A percentile compares a stretch with the other conserved stretches of the same genome.
phyloP scores from a whole-genome alignment of 2,797 vertebrate genomes.

The Platalea minor region DNA sequence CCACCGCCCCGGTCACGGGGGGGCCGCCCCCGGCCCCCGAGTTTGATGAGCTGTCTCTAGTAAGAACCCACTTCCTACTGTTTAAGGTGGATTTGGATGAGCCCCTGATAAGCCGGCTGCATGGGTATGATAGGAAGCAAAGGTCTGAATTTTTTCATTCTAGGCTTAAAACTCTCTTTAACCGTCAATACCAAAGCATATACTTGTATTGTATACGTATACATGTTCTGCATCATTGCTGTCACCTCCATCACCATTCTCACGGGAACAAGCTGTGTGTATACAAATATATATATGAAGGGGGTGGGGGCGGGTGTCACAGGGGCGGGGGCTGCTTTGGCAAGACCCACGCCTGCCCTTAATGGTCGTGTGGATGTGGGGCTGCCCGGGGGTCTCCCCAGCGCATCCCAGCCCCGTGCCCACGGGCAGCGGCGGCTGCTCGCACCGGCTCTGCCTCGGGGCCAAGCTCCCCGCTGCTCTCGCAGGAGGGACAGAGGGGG shows the following conservation, averaged over 20 bases:
- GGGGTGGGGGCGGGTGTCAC: not conserved
- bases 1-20: slow-evolving; percentile 77
- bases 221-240: slow-evolving; percentile 67
- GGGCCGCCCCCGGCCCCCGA: slow-evolving; percentile 76
- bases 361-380: not conserved
- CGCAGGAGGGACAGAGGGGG: not conserved
- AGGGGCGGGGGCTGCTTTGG: not conserved
- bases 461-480: not conserved
- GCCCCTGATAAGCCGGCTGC: slow-evolving; percentile 80
- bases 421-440: not conserved
- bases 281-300: not conserved
- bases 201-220: slow-evolving; percentile 76
- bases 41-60: slow-evolving; percentile 92
- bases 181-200: slow-evolving; percentile 72
- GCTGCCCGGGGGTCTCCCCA: not conserved
- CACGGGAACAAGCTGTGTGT: slow-evolving; percentile 40
- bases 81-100: slow-evolving; percentile 81
- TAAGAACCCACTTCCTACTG: slow-evolving; percentile 84
- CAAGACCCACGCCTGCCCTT: not conserved
- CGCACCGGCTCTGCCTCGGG: not conserved
- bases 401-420: not conserved
- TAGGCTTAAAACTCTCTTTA: slow-evolving; percentile 80
- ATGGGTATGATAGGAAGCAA: slow-evolving; percentile 82
- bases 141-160: slow-evolving; percentile 89
- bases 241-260: slow-evolving; percentile 68